These are phyloP conservation scores for Chesias legatella DNA, from an alignment of 2,888 invertebrate species.

Conservation along the genomic window DNA sequence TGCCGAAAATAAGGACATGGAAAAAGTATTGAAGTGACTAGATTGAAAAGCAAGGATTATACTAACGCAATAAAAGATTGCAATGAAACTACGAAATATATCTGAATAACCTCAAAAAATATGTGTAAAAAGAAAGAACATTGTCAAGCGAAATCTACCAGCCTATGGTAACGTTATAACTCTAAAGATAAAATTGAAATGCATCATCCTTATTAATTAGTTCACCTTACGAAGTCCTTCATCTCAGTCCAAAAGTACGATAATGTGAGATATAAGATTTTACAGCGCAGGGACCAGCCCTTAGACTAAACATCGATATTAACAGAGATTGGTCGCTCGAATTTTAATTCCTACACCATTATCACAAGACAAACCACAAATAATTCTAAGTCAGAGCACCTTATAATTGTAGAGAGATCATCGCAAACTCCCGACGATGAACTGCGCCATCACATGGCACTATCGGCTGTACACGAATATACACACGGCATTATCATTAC, in stretches of 20 bases:
- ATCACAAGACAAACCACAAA: slow-evolving; percentile 74
- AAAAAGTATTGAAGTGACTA: slow-evolving; percentile 18
- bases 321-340: slow-evolving; percentile 71
- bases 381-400: slow-evolving; percentile 79
- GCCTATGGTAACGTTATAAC: slow-evolving; percentile 61
- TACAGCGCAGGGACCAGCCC: slow-evolving; percentile 64
- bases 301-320: slow-evolving; percentile 57
- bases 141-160: slow-evolving; percentile 45
- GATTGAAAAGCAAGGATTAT: slow-evolving; percentile 18
- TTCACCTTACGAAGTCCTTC: slow-evolving; percentile 28
- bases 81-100: slow-evolving; percentile 2
- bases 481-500: slow-evolving; percentile 57
- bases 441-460: slow-evolving; percentile 71
- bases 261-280: slow-evolving; percentile 34
- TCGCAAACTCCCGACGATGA: slow-evolving; percentile 62
- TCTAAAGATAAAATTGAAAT: slow-evolving; percentile 64
- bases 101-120: slow-evolving; percentile 1
- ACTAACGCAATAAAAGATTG: slow-evolving; percentile 1
- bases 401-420: slow-evolving; percentile 81
- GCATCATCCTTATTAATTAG: slow-evolving; percentile 53
- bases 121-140: slow-evolving; percentile 33
- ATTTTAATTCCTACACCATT: slow-evolving; percentile 63
- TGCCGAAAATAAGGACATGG: not conserved
- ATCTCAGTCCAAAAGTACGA: slow-evolving; percentile 32
- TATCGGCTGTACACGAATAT: slow-evolving; percentile 67